Conservation (phyloP, 2,888 invertebrate genomes). For the Tolmerus cingulatus region DNA sequence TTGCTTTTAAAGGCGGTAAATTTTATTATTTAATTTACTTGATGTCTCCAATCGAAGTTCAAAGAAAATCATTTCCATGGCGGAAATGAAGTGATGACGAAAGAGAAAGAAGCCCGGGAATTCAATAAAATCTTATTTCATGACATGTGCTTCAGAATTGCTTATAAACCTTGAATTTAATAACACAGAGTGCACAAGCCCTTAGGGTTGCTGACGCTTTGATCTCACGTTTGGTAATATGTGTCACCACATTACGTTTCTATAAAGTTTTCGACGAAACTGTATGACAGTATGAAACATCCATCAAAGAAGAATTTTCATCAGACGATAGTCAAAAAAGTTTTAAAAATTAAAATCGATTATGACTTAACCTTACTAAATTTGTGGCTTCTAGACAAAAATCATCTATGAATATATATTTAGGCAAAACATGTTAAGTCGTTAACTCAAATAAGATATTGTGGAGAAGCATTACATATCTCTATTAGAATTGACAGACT, state of each 20-base stretch:
- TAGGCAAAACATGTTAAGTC: background rate
- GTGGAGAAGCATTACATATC: too few relatives aligned
- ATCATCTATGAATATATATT: background rate
- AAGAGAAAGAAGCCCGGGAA: slow-evolving; percentile 49
- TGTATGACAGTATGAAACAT: background rate
- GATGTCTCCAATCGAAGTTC: slow-evolving; percentile 50
- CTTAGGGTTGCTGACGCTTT: background rate
- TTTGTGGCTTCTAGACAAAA: background rate
- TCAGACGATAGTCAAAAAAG: background rate
- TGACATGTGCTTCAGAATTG: slow-evolving; percentile 27
- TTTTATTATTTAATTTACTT: slow-evolving; percentile 34
- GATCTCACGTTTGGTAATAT: slow-evolving; percentile 17
- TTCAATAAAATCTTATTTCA: slow-evolving; percentile 34
- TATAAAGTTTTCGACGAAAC: background rate
- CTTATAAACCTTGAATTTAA: slow-evolving; percentile 26
- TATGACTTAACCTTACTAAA: background rate
- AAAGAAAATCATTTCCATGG: slow-evolving; percentile 52
- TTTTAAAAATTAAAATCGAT: background rate
- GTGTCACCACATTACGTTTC: slow-evolving; percentile 1
- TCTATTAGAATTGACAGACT: background rate
- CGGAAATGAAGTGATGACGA: slow-evolving; percentile 52
- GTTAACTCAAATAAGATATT: background rate
- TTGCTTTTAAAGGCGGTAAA: slow-evolving; percentile 13
- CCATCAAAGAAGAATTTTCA: background rate
- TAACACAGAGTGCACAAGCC: slow-evolving; percentile 15